Conservation (phyloP, 2,888 invertebrate genomes). For the Campopleginae sp. region DNA sequence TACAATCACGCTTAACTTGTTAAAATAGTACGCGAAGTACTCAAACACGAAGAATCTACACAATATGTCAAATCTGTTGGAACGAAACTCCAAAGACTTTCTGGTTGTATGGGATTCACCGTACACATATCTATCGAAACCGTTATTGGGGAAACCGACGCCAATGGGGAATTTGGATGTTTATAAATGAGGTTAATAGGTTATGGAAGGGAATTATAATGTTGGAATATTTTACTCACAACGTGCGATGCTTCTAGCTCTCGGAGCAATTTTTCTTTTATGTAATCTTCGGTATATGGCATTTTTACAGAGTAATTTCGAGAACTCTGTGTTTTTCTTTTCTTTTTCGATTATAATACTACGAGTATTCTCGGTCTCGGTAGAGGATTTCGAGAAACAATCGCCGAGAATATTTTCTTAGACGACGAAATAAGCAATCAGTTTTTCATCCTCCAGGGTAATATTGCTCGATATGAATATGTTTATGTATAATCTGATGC, state of each 20-base stretch:
- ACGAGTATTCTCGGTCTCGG: neutral
- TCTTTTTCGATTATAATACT: neutral
- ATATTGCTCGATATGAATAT: neutral
- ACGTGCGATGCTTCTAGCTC: slow-evolving; percentile 89
- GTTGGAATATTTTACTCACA: slow-evolving; percentile 86
- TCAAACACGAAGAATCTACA: neutral
- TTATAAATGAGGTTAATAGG: neutral
- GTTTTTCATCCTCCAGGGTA: neutral
- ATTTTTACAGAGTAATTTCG: slow-evolving; percentile 83
- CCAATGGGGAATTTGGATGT: slow-evolving; percentile 33
- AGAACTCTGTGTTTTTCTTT: neutral
- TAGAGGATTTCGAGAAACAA: neutral
- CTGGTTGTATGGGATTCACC: neutral
- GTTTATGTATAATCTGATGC: neutral
- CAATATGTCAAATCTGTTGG: neutral
- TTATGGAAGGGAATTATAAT: neutral
- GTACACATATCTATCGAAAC: neutral
- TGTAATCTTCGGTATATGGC: slow-evolving; percentile 88
- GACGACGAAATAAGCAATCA: neutral
- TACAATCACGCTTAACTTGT: neutral
- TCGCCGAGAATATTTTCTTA: neutral
- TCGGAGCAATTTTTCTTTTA: slow-evolving; percentile 88
- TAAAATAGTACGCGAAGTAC: neutral
- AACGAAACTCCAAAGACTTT: neutral
- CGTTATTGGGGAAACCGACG: neutral